Conservation (phyloP, 1,140 invertebrate species). For the Drosophila pruinosa region DNA sequence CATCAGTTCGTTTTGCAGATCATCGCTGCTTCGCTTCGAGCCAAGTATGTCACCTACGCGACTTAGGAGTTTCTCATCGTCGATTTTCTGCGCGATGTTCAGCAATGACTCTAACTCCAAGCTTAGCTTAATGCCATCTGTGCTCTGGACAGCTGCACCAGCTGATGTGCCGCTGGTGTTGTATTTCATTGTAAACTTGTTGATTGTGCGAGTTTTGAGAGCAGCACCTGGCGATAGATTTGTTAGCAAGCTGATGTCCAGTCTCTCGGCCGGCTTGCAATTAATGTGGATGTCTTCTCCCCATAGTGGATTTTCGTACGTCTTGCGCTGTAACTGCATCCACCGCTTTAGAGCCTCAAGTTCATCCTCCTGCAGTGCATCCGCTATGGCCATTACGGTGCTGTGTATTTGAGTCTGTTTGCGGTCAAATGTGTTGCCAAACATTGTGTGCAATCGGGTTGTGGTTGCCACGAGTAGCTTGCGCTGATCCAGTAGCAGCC, state of each 20-base stretch:
- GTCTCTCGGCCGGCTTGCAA: slow-evolving; percentile 13
- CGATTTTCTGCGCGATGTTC: slow-evolving; percentile 75
- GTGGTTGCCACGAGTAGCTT: slow-evolving; percentile 69
- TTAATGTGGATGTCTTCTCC: slow-evolving; percentile 58
- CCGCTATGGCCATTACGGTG: slow-evolving; percentile 44
- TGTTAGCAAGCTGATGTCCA: slow-evolving; percentile 59
- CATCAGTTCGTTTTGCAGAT: slow-evolving; percentile 93
- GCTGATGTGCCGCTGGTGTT: slow-evolving; percentile 73
- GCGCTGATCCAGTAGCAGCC: slow-evolving; percentile 69
- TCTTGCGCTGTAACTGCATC: slow-evolving; percentile 41
- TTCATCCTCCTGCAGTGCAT: slow-evolving; percentile 64
- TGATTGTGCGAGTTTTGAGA: slow-evolving; percentile 57
- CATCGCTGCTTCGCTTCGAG: slow-evolving; percentile 87
- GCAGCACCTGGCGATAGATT: slow-evolving; percentile 52
- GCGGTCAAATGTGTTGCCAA: slow-evolving; percentile 71
- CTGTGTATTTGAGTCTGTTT: slow-evolving; percentile 64
- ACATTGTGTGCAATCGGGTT: slow-evolving; percentile 59
- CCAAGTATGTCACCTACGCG: slow-evolving; percentile 86
- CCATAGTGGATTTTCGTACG: slow-evolving; percentile 45
- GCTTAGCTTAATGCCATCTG: slow-evolving; percentile 61
- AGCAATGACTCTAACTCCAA: slow-evolving; percentile 80
- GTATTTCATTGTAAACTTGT: slow-evolving; percentile 71
- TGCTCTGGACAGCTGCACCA: slow-evolving; percentile 59
- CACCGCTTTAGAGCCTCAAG: slow-evolving; percentile 53
- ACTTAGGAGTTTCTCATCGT: slow-evolving; percentile 86